phyloP scores from a whole-genome alignment of 2,797 vertebrate genomes.

The Carapus acus region DNA sequence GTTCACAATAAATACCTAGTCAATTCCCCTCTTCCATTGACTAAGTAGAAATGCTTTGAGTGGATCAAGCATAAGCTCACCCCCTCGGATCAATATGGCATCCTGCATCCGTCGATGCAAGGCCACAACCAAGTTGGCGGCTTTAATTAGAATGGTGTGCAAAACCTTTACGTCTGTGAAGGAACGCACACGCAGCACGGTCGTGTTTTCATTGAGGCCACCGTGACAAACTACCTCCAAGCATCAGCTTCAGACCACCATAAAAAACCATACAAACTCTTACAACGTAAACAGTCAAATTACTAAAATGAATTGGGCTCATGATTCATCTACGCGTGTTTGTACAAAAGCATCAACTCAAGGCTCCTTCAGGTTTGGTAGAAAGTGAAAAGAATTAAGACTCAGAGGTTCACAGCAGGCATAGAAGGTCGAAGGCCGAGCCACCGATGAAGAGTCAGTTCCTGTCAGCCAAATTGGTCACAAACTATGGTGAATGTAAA shows the following conservation, averaged over 20 bases:
- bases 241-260: not conserved
- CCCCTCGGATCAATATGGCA: no score
- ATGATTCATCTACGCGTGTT: slow-evolving; percentile 20
- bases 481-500: not conserved
- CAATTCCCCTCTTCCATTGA: no score
- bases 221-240: no score
- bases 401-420: slow-evolving; percentile 55
- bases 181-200: no score
- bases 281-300: not conserved
- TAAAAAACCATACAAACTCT: not conserved
- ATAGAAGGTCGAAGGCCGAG: slow-evolving; percentile 50
- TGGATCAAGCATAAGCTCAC: no score
- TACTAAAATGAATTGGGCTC: not conserved
- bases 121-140: no score
- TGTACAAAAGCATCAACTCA: slow-evolving; percentile 26
- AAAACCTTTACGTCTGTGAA: no score
- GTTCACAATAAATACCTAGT: no score
- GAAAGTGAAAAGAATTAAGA: slow-evolving; percentile 62
- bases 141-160: no score
- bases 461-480: not conserved
- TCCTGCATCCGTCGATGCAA: no score
- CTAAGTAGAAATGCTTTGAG: no score
- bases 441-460: slow-evolving; percentile 14
- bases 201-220: no score
- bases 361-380: slow-evolving; percentile 60